Base-by-base conservation (phyloP, 2,888 invertebrate genomes). In the Oegoconia quadripuncta region DNA sequence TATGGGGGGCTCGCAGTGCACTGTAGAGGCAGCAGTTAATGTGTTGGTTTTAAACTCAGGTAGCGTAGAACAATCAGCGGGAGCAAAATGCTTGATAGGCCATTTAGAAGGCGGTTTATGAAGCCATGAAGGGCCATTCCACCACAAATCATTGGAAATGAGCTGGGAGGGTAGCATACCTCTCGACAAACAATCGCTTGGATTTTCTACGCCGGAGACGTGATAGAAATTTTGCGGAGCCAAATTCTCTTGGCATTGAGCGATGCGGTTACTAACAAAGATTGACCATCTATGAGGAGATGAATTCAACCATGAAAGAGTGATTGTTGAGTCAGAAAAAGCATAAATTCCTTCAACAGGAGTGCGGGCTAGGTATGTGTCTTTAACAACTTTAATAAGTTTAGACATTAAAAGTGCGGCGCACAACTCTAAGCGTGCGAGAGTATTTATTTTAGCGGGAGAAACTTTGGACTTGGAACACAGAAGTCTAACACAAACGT, bases 181-280 rank as follows among this genome's bases (percentile, higher is more conserved):
- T 6, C 47, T 39, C 6, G 47, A 47, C 2, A 44, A 11, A 26
- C 47, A 47, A n/a, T 47, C 44, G 17, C 35, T 35, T 12, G 44
- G 42, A 22, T 47, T 47, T 6, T 44, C 35, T 12, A 2, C 14
- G 1, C 47, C 47, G 3, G 27, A 6, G 5, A 47, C 25, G 18
- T 44, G 47, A 29, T 40, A 40, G 16, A 44, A 47, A 20, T 37
- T 17, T 28, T 38, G 13, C 4, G 34, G 23, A 3, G 20, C 5
- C 12, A 42, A 13, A 12, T 23, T 17, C 14, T 20, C 23, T 25
- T 34, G 34, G 25, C n/a, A 13, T 30, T 39, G 6, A 7, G 39
- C 23, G 3, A 41, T 26, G 2, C 41, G 27, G 12, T 41, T 44
- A 2, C 11, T 12, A 1, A 44, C 39, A 34, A 44, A 44, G 1